Base-by-base conservation (phyloP, 2,888 invertebrate species). In the Hypolimnas misippus region DNA sequence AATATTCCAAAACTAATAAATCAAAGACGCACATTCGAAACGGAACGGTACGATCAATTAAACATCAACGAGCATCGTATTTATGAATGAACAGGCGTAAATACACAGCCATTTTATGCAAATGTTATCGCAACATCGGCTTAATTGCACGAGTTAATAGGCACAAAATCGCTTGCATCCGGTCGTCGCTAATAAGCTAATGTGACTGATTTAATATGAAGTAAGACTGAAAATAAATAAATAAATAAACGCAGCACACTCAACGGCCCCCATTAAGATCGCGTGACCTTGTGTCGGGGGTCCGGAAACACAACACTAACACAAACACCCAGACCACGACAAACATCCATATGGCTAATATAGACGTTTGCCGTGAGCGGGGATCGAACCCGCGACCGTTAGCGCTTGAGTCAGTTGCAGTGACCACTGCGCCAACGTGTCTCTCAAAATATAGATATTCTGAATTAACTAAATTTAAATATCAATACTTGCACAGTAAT, bases 71-170 rank as follows among this genome's bases (percentile, higher is more conserved):
- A 62, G 65, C 65, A 65, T 57, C 62, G 56, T 63, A 66, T 72
- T 77, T 69, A 81, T 87, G 86, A 86, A 87, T 89, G 86, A 78
- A 82, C 71, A 65, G 67, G 72, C 73, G 72, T 70, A 71, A 73
- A 70, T 69, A 67, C 68, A 16, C 58, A 49, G 59, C 70, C 73
- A 89, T 89, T 89, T 83, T 87, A 89, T 89, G 89, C 83, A 81
- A 89, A 89, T 89, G 67, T 73, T 83, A 88, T 87, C 86, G 77
- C 70, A 82, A 78, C 75, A 86, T 88, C 86, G 73, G 73, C 81
- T 86, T 87, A 86, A 88, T 87, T 86, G 75, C 73, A 51, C 66
- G 66, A 66, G 61, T 75, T 83, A 86, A 86, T 84, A 81, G 76
- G 80, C 76, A 72, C 77, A 76, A 84, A 89, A 89, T 87, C 73